Evolutionary conservation across 2,797 vertebrate species (phyloP).

Genomic region (Sylvilagus floridanus): DNA sequence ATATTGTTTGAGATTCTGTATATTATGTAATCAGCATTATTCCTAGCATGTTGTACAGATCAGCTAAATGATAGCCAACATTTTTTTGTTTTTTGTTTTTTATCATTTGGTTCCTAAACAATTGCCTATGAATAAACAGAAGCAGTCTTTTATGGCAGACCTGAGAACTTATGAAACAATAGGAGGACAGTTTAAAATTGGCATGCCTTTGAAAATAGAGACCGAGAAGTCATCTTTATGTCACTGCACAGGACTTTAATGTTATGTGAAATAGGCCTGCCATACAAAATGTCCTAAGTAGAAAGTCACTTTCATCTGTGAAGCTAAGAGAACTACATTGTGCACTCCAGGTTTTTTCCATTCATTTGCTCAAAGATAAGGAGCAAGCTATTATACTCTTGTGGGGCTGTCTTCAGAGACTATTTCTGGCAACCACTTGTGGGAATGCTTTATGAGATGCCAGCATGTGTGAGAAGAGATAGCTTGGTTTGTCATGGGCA

Average conservation of each 20-base stretch:
- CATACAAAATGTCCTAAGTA: conserved; percentile 75
- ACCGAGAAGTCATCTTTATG: conserved; percentile 41
- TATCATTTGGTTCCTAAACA: not conserved
- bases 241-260: conserved; percentile 61
- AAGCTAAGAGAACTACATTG: conserved; percentile 82
- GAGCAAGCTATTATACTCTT: conserved; percentile 87
- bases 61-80: not conserved
- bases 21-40: not conserved
- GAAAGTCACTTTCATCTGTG: conserved; percentile 80
- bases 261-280: conserved; percentile 61
- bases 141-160: not conserved
- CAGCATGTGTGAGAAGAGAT: conserved; percentile 90
- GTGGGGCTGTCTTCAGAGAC: conserved; percentile 88
- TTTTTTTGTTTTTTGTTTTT: no score
- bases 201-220: conserved; percentile 5
- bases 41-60: not conserved
- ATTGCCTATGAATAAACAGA: conserved; percentile 22
- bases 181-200: not conserved
- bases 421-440: conserved; percentile 89
- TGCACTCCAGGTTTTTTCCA: conserved; percentile 86
- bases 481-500: conserved; percentile 88
- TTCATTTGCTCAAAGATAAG: conserved; percentile 90
- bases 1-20: not conserved
- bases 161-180: conserved; percentile 36
- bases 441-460: conserved; percentile 89